A percentile compares a stretch with the other conserved stretches of the same genome.
Evolutionary conservation across 2,888 invertebrate genomes (phyloP).

Genomic region (Xestia xanthographa): DNA sequence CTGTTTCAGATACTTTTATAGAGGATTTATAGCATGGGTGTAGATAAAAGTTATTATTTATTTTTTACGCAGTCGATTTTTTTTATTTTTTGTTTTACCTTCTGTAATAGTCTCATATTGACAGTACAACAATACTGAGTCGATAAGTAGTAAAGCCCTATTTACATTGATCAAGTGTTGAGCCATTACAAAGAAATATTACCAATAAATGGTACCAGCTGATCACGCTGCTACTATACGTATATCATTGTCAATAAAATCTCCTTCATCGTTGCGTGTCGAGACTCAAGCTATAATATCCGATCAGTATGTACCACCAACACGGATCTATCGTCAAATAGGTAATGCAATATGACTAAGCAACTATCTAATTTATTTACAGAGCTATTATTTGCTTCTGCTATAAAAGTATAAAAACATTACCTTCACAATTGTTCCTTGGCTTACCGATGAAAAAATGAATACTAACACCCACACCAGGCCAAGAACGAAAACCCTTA

Average conservation of each 20-base stretch:
- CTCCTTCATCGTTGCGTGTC: neutral
- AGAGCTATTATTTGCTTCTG: neutral
- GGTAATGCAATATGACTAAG: neutral
- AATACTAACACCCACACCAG: conserved; percentile 82
- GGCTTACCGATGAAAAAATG: conserved; percentile 76
- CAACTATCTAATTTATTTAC: neutral
- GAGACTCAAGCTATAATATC: neutral
- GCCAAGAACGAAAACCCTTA: conserved; percentile 76
- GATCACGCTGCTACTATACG: neutral
- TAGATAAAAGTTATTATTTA: too few species aligned
- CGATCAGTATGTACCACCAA: neutral
- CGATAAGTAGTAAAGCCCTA: neutral
- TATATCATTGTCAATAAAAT: neutral
- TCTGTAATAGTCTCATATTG: neutral
- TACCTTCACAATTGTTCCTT: conserved; percentile 78
- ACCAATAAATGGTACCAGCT: neutral
- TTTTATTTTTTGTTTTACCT: too few species aligned
- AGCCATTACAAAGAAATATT: neutral
- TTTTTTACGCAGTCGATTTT: too few species aligned
- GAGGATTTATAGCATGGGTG: too few species aligned
- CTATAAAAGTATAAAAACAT: neutral
- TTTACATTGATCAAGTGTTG: neutral
- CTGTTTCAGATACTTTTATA: too few species aligned
- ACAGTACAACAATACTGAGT: neutral
- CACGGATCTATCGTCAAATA: neutral